phyloP scores from a whole-genome alignment of 23 tunicate species.

The Oikopleura vanhoeffeni region DNA sequence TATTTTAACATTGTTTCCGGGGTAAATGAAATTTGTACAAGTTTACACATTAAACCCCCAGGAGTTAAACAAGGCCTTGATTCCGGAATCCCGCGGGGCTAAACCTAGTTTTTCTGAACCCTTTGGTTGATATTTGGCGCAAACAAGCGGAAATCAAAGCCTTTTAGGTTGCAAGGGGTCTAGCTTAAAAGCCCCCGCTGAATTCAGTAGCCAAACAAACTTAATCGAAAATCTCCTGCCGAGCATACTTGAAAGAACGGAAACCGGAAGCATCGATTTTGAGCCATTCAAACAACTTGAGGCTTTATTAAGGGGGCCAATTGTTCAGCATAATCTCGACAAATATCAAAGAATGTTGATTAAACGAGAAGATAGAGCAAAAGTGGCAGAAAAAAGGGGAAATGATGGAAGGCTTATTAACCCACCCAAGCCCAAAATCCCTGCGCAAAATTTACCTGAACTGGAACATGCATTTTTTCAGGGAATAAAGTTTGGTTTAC shows the following conservation, averaged over 20 bases:
- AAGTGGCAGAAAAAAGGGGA: background rate
- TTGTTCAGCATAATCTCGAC: constrained; percentile 73
- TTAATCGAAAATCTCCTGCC: background rate
- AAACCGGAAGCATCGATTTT: background rate
- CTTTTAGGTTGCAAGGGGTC: background rate
- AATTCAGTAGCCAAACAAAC: background rate
- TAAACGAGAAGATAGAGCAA: background rate
- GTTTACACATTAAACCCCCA: too few species aligned
- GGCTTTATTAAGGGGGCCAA: constrained; percentile 29
- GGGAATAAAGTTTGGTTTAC: too few species aligned
- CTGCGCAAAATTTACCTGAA: constrained; percentile 60
- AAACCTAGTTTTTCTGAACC: too few species aligned
- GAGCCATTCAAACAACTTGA: constrained; percentile 22
- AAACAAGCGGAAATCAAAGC: background rate
- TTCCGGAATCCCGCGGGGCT: too few species aligned
- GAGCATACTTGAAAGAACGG: background rate
- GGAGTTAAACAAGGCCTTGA: too few species aligned
- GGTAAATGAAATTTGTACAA: too few species aligned
- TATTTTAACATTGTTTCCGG: too few species aligned
- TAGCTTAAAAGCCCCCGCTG: background rate
- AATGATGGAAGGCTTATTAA: background rate
- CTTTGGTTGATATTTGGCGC: background rate
- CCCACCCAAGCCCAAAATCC: constrained; percentile 17
- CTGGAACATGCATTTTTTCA: constrained; percentile 73
- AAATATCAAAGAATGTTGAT: constrained; percentile 56